Evolutionary conservation across 2,888 invertebrate genomes (phyloP).

Genomic region (Eubasilissa splendida): DNA sequence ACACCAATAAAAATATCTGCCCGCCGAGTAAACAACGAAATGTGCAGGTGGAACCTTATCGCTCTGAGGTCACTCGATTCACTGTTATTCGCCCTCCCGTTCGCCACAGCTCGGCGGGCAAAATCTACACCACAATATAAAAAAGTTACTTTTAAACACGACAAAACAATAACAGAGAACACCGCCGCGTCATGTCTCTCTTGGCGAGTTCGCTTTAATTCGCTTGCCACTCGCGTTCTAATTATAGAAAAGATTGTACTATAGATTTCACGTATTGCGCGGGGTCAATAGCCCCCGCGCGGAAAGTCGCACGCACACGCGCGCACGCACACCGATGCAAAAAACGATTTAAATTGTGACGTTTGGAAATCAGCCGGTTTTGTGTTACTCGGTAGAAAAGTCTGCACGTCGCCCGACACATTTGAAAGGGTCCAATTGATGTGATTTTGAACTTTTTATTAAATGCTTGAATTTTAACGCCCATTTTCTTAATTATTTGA

Average conservation of each 20-base stretch:
- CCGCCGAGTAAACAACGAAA: not conserved
- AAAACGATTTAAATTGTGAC: not conserved
- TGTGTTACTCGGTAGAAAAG: too few relatives aligned
- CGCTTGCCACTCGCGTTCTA: not conserved
- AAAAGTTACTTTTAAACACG: not conserved
- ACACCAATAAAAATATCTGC: conserved; percentile 18
- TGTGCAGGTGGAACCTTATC: conserved; percentile 1
- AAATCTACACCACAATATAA: not conserved
- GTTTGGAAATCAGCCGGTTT: too few relatives aligned
- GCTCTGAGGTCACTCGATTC: conserved; percentile 21
- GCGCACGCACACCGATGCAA: not conserved
- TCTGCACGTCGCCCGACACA: too few relatives aligned
- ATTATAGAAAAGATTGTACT: conserved; percentile 28
- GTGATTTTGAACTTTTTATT: not conserved
- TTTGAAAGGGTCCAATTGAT: not conserved
- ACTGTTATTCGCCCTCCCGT: conserved; percentile 1
- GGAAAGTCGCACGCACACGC: conserved; percentile 23
- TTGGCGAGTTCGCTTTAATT: not conserved
- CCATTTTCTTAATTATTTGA: not conserved
- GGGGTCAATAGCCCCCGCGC: conserved; percentile 16
- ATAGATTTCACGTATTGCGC: conserved; percentile 21
- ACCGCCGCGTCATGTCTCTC: not conserved
- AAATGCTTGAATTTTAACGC: not conserved
- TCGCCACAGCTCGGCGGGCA: not conserved
- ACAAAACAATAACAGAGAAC: not conserved